phyloP scores from a whole-genome alignment of 2,113 vertebrate species.

The Thymallus thymallus region DNA sequence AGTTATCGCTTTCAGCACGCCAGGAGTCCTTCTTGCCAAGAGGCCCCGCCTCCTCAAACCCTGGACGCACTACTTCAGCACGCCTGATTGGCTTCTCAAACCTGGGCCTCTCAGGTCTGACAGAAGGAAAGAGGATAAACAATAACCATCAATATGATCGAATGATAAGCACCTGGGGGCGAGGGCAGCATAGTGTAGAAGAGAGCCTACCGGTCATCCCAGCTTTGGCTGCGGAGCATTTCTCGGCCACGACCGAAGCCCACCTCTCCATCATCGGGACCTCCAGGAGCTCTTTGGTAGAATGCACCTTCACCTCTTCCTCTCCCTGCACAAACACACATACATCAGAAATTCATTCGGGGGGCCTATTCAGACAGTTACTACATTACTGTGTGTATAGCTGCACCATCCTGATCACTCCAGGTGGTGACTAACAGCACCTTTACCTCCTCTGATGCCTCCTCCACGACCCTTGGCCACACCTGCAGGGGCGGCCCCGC shows the following conservation, averaged over 20 bases:
- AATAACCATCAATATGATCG: neutral
- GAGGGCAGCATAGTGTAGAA: neutral
- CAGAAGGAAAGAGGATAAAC: neutral
- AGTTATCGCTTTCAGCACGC: slow-evolving; percentile 80
- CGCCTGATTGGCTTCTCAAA: slow-evolving; percentile 77
- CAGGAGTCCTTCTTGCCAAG: slow-evolving; percentile 70
- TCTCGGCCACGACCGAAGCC: slow-evolving; percentile 75
- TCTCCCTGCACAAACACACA: slow-evolving; percentile 59
- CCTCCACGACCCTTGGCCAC: slow-evolving; percentile 69
- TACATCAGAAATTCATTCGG: no score
- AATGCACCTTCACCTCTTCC: slow-evolving; percentile 76
- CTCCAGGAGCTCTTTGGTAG: slow-evolving; percentile 80
- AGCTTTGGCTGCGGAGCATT: slow-evolving; percentile 80
- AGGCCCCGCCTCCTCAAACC: slow-evolving; percentile 71
- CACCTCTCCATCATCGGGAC: slow-evolving; percentile 73
- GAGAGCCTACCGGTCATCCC: slow-evolving; percentile 76
- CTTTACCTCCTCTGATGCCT: slow-evolving; percentile 74
- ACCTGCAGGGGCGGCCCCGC: slow-evolving; percentile 57
- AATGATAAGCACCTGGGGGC: neutral
- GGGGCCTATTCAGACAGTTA: no score
- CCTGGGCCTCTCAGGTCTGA: slow-evolving; percentile 71
- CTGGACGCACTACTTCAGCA: slow-evolving; percentile 70
- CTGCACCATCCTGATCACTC: neutral
- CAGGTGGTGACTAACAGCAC: slow-evolving; percentile 42
- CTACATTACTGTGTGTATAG: neutral